Conservation (phyloP, 2,888 invertebrate genomes). For the Rotaria magnacalcarata region DNA sequence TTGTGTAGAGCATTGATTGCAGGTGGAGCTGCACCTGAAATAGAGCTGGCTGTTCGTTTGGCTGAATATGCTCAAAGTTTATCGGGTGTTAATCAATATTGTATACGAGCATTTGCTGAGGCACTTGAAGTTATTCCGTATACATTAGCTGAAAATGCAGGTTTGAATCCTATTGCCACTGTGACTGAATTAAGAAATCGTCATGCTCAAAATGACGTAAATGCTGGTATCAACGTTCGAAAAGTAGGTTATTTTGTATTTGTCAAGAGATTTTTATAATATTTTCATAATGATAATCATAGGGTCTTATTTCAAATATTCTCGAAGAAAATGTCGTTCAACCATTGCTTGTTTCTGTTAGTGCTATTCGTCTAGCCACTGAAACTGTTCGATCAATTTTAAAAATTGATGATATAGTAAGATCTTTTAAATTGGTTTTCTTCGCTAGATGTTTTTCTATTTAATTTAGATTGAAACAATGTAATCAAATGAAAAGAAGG, state of each 20-base stretch:
- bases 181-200: constrained; percentile 91
- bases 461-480: constrained; percentile 17
- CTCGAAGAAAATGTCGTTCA: constrained; percentile 93
- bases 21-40: constrained; percentile 96
- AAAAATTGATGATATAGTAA: constrained; percentile 96
- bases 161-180: constrained; percentile 84
- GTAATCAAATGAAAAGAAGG: neutral
- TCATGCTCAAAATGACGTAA: constrained; percentile 79
- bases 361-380: constrained; percentile 84
- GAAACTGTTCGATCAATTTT: constrained; percentile 95
- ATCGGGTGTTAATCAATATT: constrained; percentile 87
- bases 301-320: constrained; percentile 90
- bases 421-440: constrained; percentile 35
- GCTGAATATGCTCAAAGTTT: constrained; percentile 75
- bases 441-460: neutral
- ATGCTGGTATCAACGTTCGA: constrained; percentile 90
- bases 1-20: constrained; percentile 73
- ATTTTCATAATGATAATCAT: constrained; percentile 47
- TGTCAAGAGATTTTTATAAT: neutral
- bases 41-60: constrained; percentile 79
- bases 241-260: constrained; percentile 56
- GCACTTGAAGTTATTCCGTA: constrained; percentile 88
- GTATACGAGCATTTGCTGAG: constrained; percentile 87
- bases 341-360: constrained; percentile 86
- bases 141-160: constrained; percentile 84